Conservation (phyloP, 2,797 vertebrate genomes). For the Channa striata region DNA sequence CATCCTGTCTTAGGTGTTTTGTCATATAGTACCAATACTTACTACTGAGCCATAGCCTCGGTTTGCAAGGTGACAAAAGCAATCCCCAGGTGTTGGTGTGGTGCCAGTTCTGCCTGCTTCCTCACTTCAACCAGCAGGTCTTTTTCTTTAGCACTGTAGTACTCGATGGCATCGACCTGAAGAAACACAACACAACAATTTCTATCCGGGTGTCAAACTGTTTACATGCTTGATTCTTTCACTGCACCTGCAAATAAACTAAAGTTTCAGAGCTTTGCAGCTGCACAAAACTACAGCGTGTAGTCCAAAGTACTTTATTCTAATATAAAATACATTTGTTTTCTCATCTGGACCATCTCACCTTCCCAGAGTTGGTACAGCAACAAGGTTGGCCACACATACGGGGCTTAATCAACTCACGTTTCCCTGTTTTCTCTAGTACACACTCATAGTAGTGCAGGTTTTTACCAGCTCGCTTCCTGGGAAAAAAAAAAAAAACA, state of each 20-base stretch:
- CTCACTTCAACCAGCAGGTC: slow-evolving; percentile 81
- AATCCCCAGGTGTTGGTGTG: slow-evolving; percentile 88
- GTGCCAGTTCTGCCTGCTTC: slow-evolving; percentile 78
- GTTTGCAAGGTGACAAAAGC: slow-evolving; percentile 94
- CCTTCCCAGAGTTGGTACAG: slow-evolving; percentile 75
- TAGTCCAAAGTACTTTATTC: background rate
- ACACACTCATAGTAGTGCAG: slow-evolving; percentile 87
- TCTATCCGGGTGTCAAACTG: no score
- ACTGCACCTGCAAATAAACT: background rate
- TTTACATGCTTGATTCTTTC: no score
- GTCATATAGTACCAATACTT: slow-evolving; percentile 71
- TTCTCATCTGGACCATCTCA: slow-evolving; percentile 17
- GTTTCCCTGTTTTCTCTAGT: slow-evolving; percentile 78
- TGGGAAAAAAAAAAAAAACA: slow-evolving; percentile 53
- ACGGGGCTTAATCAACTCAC: slow-evolving; percentile 85
- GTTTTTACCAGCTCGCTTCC: slow-evolving; percentile 90
- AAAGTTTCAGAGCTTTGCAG: background rate
- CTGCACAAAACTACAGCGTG: background rate
- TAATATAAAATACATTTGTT: background rate
- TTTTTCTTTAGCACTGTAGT: slow-evolving; percentile 85
- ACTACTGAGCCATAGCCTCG: slow-evolving; percentile 93
- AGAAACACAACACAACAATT: background rate
- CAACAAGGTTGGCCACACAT: slow-evolving; percentile 90
- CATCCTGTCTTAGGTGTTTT: background rate
- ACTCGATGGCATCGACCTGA: slow-evolving; percentile 93